Evolutionary conservation across 2,888 invertebrate genomes (phyloP).

Genomic region (Tyria jacobaeae): DNA sequence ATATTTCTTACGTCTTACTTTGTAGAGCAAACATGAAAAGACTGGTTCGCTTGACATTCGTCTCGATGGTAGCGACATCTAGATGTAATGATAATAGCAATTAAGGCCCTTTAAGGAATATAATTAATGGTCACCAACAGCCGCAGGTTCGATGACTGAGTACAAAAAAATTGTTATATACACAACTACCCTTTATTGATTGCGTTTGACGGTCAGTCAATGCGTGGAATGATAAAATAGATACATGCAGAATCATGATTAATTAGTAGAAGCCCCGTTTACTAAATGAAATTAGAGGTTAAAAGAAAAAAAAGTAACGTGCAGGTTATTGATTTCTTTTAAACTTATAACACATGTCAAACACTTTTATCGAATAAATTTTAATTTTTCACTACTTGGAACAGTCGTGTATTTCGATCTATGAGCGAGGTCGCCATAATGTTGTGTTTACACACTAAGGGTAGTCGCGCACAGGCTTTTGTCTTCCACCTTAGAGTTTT

Average conservation of each 20-base stretch:
- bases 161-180: slow-evolving; percentile 39
- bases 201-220: slow-evolving; percentile 49
- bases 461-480: neutral
- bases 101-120: slow-evolving; percentile 66
- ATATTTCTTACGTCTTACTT: slow-evolving; percentile 19
- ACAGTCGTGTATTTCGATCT: too few relatives aligned
- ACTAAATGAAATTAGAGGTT: too few relatives aligned
- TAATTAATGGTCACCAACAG: slow-evolving; percentile 65
- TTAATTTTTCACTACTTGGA: too few relatives aligned
- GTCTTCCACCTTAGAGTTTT: neutral
- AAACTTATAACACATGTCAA: too few relatives aligned
- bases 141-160: slow-evolving; percentile 50
- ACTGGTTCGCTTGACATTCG: slow-evolving; percentile 59
- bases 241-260: slow-evolving; percentile 30
- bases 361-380: neutral
- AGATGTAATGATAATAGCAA: slow-evolving; percentile 74
- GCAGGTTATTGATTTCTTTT: too few relatives aligned
- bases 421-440: too few relatives aligned
- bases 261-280: slow-evolving; percentile 34
- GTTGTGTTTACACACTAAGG: too few relatives aligned
- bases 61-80: slow-evolving; percentile 48
- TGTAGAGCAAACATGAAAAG: slow-evolving; percentile 28
- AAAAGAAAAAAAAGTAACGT: too few relatives aligned
- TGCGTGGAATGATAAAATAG: neutral
- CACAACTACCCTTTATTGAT: slow-evolving; percentile 52